Conservation (phyloP, 2,113 vertebrate genomes). For the Apodemus sylvaticus region DNA sequence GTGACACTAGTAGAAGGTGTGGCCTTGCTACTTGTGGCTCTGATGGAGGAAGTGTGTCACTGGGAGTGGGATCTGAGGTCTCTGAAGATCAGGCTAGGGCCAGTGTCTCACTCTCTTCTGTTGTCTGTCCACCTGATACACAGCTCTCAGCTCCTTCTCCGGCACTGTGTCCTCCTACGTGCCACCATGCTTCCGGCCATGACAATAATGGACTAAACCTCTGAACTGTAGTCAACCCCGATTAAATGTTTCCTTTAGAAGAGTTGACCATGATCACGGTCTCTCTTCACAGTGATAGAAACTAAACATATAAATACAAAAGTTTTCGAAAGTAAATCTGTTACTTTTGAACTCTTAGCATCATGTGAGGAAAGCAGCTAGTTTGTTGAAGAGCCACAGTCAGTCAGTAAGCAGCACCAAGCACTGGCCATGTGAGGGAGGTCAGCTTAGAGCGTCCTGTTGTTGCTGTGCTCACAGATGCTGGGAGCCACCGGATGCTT, state of each 20-base stretch:
- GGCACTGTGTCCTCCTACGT: neutral
- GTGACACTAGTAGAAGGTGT: neutral
- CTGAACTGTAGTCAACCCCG: neutral
- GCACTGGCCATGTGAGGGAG: neutral
- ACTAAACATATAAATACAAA: neutral
- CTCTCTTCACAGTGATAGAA: neutral
- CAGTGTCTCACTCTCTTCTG: neutral
- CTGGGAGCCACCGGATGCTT: neutral
- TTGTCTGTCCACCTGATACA: neutral
- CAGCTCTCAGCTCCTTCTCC: neutral
- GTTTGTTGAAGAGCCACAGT: neutral
- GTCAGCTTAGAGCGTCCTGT: neutral
- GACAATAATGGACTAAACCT: neutral
- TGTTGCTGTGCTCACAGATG: neutral
- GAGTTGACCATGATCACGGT: neutral
- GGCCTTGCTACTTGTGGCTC: neutral
- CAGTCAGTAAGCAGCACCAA: neutral
- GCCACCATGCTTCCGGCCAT: neutral
- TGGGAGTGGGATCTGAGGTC: neutral
- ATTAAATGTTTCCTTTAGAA: neutral
- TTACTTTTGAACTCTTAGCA: conserved; percentile 17
- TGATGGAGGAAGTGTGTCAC: neutral
- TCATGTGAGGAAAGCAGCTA: neutral
- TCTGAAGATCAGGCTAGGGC: neutral
- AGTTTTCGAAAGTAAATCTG: neutral